Conservation (phyloP, 2,888 invertebrate species). For the Neelides folsomi region DNA sequence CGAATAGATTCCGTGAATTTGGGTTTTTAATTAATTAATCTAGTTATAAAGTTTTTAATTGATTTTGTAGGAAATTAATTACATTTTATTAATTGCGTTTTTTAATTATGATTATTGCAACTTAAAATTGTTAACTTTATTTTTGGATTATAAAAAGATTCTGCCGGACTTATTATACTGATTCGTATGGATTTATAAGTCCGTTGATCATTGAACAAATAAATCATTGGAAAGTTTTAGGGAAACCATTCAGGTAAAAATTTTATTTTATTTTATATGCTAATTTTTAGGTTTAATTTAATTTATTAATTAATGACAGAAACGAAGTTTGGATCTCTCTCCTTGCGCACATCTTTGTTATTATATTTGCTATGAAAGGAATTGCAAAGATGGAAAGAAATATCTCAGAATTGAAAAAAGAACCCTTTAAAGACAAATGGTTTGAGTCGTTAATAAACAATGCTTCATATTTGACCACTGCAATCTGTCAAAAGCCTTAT, state of each 20-base stretch:
- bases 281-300: too few species aligned
- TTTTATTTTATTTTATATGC: too few species aligned
- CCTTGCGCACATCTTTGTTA: not conserved
- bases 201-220: slow-evolving; percentile 2
- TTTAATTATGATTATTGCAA: too few species aligned
- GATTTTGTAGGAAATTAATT: too few species aligned
- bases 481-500: slow-evolving; percentile 16
- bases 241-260: slow-evolving; percentile 10
- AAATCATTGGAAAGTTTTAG: slow-evolving; percentile 3
- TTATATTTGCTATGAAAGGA: slow-evolving; percentile 4
- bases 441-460: slow-evolving; percentile 7
- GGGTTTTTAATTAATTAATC: slow-evolving; percentile 13
- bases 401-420: not conserved
- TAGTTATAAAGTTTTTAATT: too few species aligned
- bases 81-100: too few species aligned
- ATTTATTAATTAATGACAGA: not conserved
- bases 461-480: slow-evolving; percentile 7
- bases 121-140: too few species aligned
- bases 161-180: slow-evolving; percentile 15
- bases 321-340: slow-evolving; percentile 8
- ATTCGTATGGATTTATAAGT: slow-evolving; percentile 17
- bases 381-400: slow-evolving; percentile 4
- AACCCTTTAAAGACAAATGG: slow-evolving; percentile 1
- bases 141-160: too few species aligned
- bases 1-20: slow-evolving; percentile 11